Conservation (phyloP, 2,113 vertebrate genomes). For the Caranx ignobilis region DNA sequence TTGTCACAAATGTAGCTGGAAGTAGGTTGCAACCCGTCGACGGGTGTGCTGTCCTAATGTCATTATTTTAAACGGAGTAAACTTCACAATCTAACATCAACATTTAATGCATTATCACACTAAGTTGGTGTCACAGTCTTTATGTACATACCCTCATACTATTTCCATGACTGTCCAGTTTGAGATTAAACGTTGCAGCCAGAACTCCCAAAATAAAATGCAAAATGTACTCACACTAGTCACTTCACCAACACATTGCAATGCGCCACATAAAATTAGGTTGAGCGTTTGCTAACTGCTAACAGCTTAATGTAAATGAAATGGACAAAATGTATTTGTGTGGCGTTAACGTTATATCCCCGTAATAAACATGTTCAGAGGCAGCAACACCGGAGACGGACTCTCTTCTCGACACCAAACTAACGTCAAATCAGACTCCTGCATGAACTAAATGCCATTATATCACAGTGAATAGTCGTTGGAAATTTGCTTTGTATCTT, state of each 20-base stretch:
- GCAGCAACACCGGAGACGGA: constrained; percentile 16
- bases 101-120: not conserved
- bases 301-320: not conserved
- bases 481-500: not conserved
- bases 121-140: not conserved
- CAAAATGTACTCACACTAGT: not conserved
- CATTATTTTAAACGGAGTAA: not conserved
- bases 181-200: not conserved
- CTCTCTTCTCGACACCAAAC: constrained; percentile 23
- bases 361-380: not conserved
- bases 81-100: not conserved
- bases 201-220: not conserved
- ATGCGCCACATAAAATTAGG: not conserved
- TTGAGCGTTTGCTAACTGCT: not conserved
- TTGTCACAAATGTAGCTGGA: not conserved
- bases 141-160: not conserved
- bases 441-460: not conserved
- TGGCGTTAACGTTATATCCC: constrained; percentile 23
- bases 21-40: not conserved
- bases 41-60: not conserved
- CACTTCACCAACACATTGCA: not conserved
- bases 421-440: not conserved
- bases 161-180: not conserved
- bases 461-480: not conserved
- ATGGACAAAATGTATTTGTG: not conserved